These are phyloP conservation scores for Xenopus petersii DNA, from an alignment of 2,797 vertebrate species.

Conservation along the genomic window DNA sequence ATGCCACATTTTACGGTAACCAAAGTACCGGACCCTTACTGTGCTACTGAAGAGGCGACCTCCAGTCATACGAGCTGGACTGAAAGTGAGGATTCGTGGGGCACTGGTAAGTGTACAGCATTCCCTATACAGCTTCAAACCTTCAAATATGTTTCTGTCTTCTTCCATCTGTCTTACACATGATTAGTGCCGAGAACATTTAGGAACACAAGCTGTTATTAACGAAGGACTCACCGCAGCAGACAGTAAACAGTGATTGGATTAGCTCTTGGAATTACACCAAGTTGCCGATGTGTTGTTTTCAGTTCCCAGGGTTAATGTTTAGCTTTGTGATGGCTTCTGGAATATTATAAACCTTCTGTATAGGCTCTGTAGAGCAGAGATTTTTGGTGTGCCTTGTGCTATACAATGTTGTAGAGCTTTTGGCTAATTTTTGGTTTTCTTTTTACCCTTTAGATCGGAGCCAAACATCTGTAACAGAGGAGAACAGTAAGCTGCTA, in stretches of 20 bases:
- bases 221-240: not conserved
- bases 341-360: not conserved
- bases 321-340: not conserved
- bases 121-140: not conserved
- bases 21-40: conserved; percentile 58
- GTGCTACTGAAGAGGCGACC: conserved; percentile 23
- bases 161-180: not conserved
- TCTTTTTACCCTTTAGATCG: conserved; percentile 62
- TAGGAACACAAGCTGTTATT: not conserved
- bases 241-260: not conserved
- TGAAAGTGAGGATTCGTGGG: conserved; percentile 32
- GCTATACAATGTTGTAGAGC: conserved; percentile 46
- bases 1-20: conserved; percentile 68
- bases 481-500: conserved; percentile 67
- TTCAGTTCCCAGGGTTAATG: not conserved
- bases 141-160: no score
- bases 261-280: not conserved
- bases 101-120: conserved; percentile 28
- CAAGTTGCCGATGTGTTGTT: not conserved
- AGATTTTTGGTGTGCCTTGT: not conserved
- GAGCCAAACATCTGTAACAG: conserved; percentile 67
- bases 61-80: not conserved
- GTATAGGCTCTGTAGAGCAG: not conserved
- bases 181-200: not conserved
- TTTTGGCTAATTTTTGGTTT: conserved; percentile 56